Conservation (phyloP, 2,113 vertebrate genomes). For the Ceyx cyanopectus region DNA sequence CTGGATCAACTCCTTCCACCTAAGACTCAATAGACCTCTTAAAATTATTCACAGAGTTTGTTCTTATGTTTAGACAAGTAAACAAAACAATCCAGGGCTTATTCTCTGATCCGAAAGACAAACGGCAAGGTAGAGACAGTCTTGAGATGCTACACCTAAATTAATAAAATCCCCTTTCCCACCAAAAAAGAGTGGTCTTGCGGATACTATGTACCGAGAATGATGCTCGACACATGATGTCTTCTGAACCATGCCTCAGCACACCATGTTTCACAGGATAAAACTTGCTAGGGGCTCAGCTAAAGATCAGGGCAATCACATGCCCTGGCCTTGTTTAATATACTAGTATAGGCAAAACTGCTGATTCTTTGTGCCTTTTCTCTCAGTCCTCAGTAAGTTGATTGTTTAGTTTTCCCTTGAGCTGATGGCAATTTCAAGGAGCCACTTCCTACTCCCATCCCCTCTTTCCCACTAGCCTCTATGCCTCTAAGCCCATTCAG, state of each 20-base stretch:
- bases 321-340: background rate
- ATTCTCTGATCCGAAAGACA: background rate
- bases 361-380: background rate
- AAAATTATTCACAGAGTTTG: background rate
- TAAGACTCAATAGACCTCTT: background rate
- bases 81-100: background rate
- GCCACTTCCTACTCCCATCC: background rate
- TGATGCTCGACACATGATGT: background rate
- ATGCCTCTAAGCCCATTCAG: background rate
- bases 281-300: background rate
- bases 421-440: background rate
- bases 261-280: background rate
- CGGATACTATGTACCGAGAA: background rate
- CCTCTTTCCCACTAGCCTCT: background rate
- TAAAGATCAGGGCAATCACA: background rate
- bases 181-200: background rate
- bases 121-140: background rate
- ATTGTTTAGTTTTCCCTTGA: conserved; percentile 7
- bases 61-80: background rate
- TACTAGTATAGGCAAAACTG: conserved; percentile 16
- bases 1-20: background rate
- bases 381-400: background rate
- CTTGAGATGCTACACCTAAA: accelerated
- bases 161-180: background rate
- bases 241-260: background rate